These are phyloP conservation scores for Prinia subflava DNA, from an alignment of 2,113 vertebrate genomes.

Conservation along the genomic window DNA sequence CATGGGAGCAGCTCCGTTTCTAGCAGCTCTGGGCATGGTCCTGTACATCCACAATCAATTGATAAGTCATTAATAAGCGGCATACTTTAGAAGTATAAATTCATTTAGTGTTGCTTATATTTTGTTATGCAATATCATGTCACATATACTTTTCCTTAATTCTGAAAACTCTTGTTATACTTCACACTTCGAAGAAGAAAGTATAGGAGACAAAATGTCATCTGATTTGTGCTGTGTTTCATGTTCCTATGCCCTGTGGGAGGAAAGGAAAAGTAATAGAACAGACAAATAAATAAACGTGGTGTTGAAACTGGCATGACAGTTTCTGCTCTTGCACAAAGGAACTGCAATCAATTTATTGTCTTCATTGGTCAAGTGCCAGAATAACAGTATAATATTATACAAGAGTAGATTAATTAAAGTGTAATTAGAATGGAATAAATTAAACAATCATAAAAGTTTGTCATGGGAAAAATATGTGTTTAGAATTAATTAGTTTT, in stretches of 20 bases:
- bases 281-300: slow-evolving; percentile 59
- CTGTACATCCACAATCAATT: not conserved
- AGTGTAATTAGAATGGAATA: slow-evolving; percentile 79
- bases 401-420: slow-evolving; percentile 79
- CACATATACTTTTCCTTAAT: not conserved
- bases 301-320: slow-evolving; percentile 46
- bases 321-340: slow-evolving; percentile 47
- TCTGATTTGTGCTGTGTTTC: slow-evolving; percentile 24
- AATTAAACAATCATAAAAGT: slow-evolving; percentile 74
- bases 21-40: not conserved
- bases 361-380: slow-evolving; percentile 62
- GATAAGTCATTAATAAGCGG: not conserved
- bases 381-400: slow-evolving; percentile 73
- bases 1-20: fast-evolving
- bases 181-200: slow-evolving; percentile 28
- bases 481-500: slow-evolving; percentile 80
- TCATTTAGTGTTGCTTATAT: not conserved
- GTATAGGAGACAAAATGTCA: not conserved
- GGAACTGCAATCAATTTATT: slow-evolving; percentile 59
- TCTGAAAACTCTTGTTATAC: not conserved
- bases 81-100: not conserved
- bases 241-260: slow-evolving; percentile 47
- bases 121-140: not conserved
- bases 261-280: slow-evolving; percentile 61
- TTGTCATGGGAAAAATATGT: slow-evolving; percentile 83